phyloP scores from a whole-genome alignment of 2,113 vertebrate genomes.

The Sus scrofa region T2T-Sscrofa CM000812.6:288078001-288078500 shows the following conservation, averaged over 20 bases:
- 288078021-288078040: neutral
- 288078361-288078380: neutral
- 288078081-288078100: rapidly evolving
- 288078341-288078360: neutral
- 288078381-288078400: neutral
- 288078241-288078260: neutral
- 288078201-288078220: neutral
- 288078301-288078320: neutral
- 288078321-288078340: neutral
- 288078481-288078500: neutral
- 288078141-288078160: no score
- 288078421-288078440: neutral
- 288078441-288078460: neutral
- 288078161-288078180: rapidly evolving
- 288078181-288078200: neutral
- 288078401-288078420: neutral
- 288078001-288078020: no score
- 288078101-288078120: rapidly evolving
- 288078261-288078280: rapidly evolving
- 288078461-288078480: neutral
- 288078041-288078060: neutral
- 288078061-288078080: rapidly evolving
- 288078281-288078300: neutral
- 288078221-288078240: neutral
- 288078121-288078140: neutral